phyloP scores from a whole-genome alignment of 2,797 vertebrate genomes.

The Parambassis ranga region DNA sequence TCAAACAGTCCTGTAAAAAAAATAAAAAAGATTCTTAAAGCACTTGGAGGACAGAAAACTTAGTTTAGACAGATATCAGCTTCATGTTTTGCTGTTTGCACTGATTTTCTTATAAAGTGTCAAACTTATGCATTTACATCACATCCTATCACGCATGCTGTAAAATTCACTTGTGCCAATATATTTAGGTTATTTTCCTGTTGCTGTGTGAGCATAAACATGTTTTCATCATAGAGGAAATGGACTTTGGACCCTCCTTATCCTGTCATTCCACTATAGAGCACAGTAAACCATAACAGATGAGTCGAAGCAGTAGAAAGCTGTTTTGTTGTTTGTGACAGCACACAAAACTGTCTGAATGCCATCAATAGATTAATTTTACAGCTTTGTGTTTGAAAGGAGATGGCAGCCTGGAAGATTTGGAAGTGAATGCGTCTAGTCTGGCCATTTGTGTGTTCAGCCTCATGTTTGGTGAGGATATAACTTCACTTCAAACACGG shows the following conservation, averaged over 20 bases:
- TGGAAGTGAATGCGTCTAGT: background rate
- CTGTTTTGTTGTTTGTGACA: background rate
- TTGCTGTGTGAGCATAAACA: slow-evolving; percentile 29
- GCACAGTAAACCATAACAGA: slow-evolving; percentile 13
- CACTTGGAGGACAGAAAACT: no score
- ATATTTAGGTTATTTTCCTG: slow-evolving; percentile 19
- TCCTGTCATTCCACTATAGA: slow-evolving; percentile 29
- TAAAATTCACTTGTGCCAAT: background rate
- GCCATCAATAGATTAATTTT: background rate
- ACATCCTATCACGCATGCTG: no score
- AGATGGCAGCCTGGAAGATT: background rate
- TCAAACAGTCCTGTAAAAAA: background rate
- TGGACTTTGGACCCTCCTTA: slow-evolving; percentile 20
- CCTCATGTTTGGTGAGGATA: background rate
- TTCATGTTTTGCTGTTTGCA: background rate
- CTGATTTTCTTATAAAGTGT: background rate
- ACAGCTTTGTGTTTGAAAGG: background rate
- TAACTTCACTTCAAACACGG: background rate
- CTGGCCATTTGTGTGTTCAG: background rate
- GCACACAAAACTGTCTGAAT: background rate
- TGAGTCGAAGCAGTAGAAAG: slow-evolving; percentile 10
- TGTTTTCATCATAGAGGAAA: slow-evolving; percentile 48
- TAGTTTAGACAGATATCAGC: no score
- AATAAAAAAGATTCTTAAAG: no score
- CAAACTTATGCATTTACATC: background rate